These are phyloP conservation scores for Chaetoderma sp. DNA, from an alignment of 2,888 invertebrate genomes.

Conservation along the genomic window DNA sequence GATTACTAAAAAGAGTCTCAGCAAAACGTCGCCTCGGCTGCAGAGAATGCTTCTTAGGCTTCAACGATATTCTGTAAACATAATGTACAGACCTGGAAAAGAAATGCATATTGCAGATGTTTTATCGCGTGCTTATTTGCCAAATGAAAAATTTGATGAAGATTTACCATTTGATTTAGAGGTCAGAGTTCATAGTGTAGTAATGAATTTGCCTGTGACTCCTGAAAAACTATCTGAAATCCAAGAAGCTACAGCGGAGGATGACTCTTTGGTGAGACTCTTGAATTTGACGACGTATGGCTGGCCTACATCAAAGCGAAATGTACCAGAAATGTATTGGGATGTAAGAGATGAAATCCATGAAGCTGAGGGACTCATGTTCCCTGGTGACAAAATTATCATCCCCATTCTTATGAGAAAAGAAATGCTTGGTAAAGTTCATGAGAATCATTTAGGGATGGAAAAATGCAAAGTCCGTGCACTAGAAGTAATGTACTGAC, in stretches of 20 bases:
- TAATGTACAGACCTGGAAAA: constrained; percentile 32
- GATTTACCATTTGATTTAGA: too few relatives aligned
- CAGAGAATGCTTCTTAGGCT: constrained; percentile 29
- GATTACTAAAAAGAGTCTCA: constrained; percentile 19
- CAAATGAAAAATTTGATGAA: too few relatives aligned
- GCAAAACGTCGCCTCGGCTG: constrained; percentile 21
- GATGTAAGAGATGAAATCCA: constrained; percentile 18
- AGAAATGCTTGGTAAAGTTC: constrained; percentile 11
- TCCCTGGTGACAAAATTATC: constrained; percentile 16
- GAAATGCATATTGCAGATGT: constrained; percentile 38
- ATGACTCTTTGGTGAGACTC: too few relatives aligned
- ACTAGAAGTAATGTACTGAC: constrained; percentile 25
- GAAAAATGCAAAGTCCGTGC: constrained; percentile 26
- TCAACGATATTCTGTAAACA: constrained; percentile 25
- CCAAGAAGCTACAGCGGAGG: not conserved
- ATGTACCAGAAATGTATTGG: too few relatives aligned
- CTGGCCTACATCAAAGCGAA: too few relatives aligned
- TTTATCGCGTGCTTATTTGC: constrained; percentile 30
- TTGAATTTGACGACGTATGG: too few relatives aligned
- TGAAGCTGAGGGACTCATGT: constrained; percentile 7
- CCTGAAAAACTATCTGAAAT: not conserved
- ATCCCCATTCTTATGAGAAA: constrained; percentile 8
- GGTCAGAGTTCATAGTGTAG: too few relatives aligned
- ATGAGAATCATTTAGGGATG: constrained; percentile 23
- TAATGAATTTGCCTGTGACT: not conserved